These are phyloP conservation scores for Phenacoccus solenopsis DNA, from an alignment of 1,140 invertebrate species.

Conservation along the genomic window DNA sequence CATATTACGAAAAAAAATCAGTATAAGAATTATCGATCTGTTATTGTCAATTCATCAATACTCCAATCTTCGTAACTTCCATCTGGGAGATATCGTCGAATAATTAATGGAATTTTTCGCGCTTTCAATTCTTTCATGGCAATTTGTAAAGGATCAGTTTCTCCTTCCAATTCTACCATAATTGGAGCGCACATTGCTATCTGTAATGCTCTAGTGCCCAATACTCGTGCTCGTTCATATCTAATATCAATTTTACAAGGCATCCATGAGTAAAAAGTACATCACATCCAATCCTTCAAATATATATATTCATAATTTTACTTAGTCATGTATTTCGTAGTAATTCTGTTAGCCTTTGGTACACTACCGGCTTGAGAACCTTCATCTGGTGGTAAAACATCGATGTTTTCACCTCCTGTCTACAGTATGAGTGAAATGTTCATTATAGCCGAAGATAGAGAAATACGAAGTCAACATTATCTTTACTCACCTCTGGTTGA, in stretches of 20 bases:
- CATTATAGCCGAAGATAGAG: conserved; percentile 35
- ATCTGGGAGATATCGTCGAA: conserved; percentile 92
- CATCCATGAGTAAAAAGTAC: neutral
- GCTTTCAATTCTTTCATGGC: conserved; percentile 99
- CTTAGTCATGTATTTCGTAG: conserved; percentile 94
- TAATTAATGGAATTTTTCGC: conserved; percentile 96
- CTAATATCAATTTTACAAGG: conserved; percentile 31
- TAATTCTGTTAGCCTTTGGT: conserved; percentile 70
- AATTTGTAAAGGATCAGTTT: conserved; percentile 96
- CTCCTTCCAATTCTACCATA: conserved; percentile 98
- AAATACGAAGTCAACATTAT: conserved; percentile 20
- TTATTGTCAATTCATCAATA: conserved; percentile 96
- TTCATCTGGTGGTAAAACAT: conserved; percentile 44
- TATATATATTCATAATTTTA: conserved; percentile 37
- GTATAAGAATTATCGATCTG: conserved; percentile 55
- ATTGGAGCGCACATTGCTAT: conserved; percentile 99
- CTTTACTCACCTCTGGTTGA: conserved; percentile 39
- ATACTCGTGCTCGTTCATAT: conserved; percentile 80
- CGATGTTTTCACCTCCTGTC: conserved; percentile 54
- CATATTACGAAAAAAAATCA: neutral
- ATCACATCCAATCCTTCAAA: neutral
- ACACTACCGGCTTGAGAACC: conserved; percentile 58
- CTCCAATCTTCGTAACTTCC: conserved; percentile 99
- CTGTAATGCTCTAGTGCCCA: conserved; percentile 93
- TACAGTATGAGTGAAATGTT: conserved; percentile 30